Evolutionary conservation across 2,888 invertebrate genomes (phyloP).

Genomic region (Caenorhabditis wallacei): DNA sequence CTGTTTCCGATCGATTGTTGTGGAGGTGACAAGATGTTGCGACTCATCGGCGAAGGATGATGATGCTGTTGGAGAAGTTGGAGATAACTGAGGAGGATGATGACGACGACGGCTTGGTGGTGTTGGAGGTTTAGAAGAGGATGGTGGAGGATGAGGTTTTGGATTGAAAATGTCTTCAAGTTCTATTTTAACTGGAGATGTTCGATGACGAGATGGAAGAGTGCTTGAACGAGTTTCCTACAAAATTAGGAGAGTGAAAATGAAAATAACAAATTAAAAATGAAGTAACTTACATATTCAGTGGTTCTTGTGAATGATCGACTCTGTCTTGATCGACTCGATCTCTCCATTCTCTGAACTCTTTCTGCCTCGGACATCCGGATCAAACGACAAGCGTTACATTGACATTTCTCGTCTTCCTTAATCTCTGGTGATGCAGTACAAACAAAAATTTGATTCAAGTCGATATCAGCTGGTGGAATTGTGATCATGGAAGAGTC

Average conservation of each 20-base stretch:
- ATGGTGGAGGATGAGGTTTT: constrained; percentile 18
- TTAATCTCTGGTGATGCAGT: constrained; percentile 28
- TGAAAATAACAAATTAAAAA: neutral
- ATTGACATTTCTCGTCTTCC: constrained; percentile 68
- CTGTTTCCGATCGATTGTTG: constrained; percentile 59
- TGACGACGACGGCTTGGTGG: constrained; percentile 34
- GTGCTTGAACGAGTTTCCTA: constrained; percentile 55
- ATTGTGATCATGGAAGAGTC: constrained; percentile 52
- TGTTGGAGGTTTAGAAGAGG: constrained; percentile 38
- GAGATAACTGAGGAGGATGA: neutral
- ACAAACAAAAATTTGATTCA: constrained; percentile 57
- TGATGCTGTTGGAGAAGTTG: constrained; percentile 19
- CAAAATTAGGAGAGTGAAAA: too few relatives aligned
- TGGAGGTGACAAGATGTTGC: constrained; percentile 19
- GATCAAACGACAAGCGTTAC: constrained; percentile 66
- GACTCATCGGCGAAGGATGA: constrained; percentile 55
- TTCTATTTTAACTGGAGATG: constrained; percentile 52
- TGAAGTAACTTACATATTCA: constrained; percentile 22
- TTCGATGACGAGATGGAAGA: constrained; percentile 52
- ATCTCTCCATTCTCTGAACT: constrained; percentile 16
- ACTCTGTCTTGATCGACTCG: constrained; percentile 42
- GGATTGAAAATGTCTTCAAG: constrained; percentile 65
- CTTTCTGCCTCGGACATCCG: constrained; percentile 56
- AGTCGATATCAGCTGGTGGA: constrained; percentile 60
- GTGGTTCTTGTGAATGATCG: constrained; percentile 31